Evolutionary conservation across 2,113 vertebrate genomes (phyloP), one percentile per base, ranked within the genome.

Genomic region (Phalacrocorax aristotelis): DNA sequence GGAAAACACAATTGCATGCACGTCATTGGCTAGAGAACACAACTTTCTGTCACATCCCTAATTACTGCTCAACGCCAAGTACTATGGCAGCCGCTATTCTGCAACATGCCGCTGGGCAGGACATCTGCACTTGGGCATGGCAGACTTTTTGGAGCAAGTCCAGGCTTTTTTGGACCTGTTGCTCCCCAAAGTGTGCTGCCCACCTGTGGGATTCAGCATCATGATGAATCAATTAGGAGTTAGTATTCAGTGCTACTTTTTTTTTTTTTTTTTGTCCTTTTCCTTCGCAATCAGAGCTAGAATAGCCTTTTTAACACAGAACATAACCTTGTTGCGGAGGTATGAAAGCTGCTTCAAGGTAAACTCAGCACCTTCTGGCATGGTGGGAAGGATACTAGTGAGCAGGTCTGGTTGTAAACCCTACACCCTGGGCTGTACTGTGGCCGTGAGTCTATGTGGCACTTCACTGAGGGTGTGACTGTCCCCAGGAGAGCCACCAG

Each of bases 61-160:
- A 42, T 89, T 36, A 23, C 40, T 5, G 32, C 38, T 87, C 3
- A 0, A 0, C 6, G 4, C 6, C 0, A 6, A 90, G 54, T 29
- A 69, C 84, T 32, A 29, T 87, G 87, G 83, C 83, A 96, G 18
- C 86, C 6, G 14, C 57, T 38, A 55, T 20, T 32, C 13, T 32
- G 75, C 42, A 6, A 18, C 42, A 4, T 1, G 4, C 57, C 46
- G 48, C 64, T 52, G 40, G 70, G 48, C 60, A 64, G 79, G 74
- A n/a, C 78, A 82, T 66, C 90, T 78, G 85, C 38, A 9, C 29
- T 52, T 5, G 4, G 21, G 4, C 29, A 16, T 11, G 20, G 0
- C 74, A n/a, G 68, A 44, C n/a, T 36, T 23, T 66, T 10, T 83
- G 61, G 66, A 88, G 30, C 8, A 36, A n/a, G 7, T 49, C 38